Evolutionary conservation across 2,888 invertebrate species (phyloP), one percentile per base, ranked within the genome.

Genomic region (Masnerella sp.): DNA sequence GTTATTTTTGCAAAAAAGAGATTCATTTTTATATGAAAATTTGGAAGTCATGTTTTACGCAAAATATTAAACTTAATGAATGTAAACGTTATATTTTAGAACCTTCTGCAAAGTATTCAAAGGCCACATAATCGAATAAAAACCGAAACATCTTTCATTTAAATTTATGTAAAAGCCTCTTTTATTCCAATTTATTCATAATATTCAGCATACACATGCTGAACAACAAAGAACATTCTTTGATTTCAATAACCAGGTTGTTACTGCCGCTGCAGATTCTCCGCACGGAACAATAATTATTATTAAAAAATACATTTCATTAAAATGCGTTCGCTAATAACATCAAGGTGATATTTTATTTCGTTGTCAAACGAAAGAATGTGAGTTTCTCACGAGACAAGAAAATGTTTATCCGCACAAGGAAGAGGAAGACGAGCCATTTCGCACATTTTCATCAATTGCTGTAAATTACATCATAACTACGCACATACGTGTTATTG

Each of bases 391-490:
- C 51, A 51, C 32, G 62, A 42, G 15, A 38, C 34, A 12, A 52
- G 43, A 52, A 49, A 51, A 42, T 34, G 20, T 62, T 51, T 34
- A 12, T 15, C 14, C 15, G 11, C 2, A 42, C 40, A 11, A 62
- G 51, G 34, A 62, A 62, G 51, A 42, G 51, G 62, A 51, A 62
- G 43, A 15, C 7, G 11, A 56, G 32, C 40, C 42, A 20, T 25
- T 51, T 51, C 51, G 34, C 42, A 34, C 51, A 62, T n/a, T 62
- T 51, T 62, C 40, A 40, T 42, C 20, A 32, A 42, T 42, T 32
- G 20, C 17, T 51, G 34, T 51, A 32, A 34, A 62, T 62, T 42
- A 43, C 38, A 42, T 45, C 25, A 45, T 25, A n/a, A n/a, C n/a
- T n/a, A n/a, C n/a, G n/a, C n/a, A n/a, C n/a, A n/a, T n/a, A n/a